Conservation (phyloP, 2,797 vertebrate species). For the Orestias chungarensis region DNA sequence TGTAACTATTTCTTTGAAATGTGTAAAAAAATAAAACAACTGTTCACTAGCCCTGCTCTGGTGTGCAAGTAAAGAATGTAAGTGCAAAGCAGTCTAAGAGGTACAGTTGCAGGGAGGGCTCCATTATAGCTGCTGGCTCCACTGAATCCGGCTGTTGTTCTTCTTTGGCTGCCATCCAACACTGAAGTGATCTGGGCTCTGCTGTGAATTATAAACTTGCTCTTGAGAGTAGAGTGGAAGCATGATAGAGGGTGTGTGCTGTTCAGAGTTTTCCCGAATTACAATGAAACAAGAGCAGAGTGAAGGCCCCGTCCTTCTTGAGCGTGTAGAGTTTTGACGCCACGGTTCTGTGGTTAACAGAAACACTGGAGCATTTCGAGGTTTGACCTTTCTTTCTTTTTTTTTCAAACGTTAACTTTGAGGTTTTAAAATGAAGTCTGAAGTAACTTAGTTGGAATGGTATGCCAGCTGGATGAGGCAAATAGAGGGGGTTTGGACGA, state of each 20-base stretch:
- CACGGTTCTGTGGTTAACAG: conserved; percentile 35
- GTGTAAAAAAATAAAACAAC: conserved; percentile 17
- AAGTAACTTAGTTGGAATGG: conserved; percentile 57
- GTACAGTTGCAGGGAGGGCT: conserved; percentile 43
- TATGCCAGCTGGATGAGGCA: conserved; percentile 58
- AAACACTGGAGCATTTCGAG: conserved; percentile 40
- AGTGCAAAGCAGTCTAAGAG: conserved; percentile 43
- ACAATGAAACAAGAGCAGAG: conserved; percentile 4
- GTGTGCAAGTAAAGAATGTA: conserved; percentile 23
- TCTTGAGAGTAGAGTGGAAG: conserved; percentile 42
- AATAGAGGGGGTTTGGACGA: conserved; percentile 25
- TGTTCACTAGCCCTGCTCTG: too few relatives aligned
- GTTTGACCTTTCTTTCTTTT: conserved; percentile 56
- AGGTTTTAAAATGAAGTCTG: conserved; percentile 56
- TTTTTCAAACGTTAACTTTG: conserved; percentile 53
- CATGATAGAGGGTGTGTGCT: conserved; percentile 27
- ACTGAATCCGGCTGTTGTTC: conserved; percentile 67
- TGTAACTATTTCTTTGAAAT: conserved; percentile 33
- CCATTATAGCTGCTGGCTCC: conserved; percentile 47
- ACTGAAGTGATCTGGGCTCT: conserved; percentile 62
- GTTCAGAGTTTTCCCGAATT: conserved; percentile 11
- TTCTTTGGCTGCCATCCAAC: conserved; percentile 63
- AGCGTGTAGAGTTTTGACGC: conserved; percentile 22
- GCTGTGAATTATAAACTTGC: conserved; percentile 49
- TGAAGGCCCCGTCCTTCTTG: background rate